Evolutionary conservation across 2,888 invertebrate species (phyloP), one percentile per base, ranked within the genome.

Genomic region (Euzophera pinguis): DNA sequence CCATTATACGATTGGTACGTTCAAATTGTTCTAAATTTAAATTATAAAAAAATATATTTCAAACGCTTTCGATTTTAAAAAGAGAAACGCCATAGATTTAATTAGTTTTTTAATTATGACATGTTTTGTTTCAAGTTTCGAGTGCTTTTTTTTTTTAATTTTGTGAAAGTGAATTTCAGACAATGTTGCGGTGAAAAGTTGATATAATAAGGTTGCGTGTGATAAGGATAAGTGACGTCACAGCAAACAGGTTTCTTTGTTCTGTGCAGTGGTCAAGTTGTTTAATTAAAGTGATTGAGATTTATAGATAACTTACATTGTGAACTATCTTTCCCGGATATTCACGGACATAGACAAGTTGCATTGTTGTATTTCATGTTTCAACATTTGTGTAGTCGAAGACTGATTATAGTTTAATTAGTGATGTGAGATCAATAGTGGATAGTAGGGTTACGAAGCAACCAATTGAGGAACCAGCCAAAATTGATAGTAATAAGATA

Each of bases 1-100:
- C 79, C 74, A 72, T 81, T 73, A 73, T 75, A 69, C 73, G 79
- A 80, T 84, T 88, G 87, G 87, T 88, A 88, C 75, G 87, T 88
- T 75, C 52, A 52, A 63, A 67, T 58, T 67, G 61, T 62, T 73
- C 61, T 68, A 62, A 64, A 65, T 66, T 62, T 64, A 68, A 63
- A 48, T n/a, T 47, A 51, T 8, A 43, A 45, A 48, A 41, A 47
- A 39, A 22, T 27, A 34, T 1, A 45, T 6, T 29, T 12, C 9
- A 43, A 39, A 16, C n/a, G 45, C 22, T 3, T 22, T 22, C 14
- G 9, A 34, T 10, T 14, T 14, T 47, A 22, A 27, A n/a, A n/a
- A n/a, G n/a, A n/a, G n/a, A n/a, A n/a, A 38, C 37, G 39, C 13
- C 39, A 39, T 10, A 8, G 12, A 38, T 1, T 38, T 17, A 17